Percentiles rank a stretch among this genome's conserved stretches.
Evolutionary conservation across 2,797 vertebrate species (phyloP).

Genomic region (Spea hammondii): DNA sequence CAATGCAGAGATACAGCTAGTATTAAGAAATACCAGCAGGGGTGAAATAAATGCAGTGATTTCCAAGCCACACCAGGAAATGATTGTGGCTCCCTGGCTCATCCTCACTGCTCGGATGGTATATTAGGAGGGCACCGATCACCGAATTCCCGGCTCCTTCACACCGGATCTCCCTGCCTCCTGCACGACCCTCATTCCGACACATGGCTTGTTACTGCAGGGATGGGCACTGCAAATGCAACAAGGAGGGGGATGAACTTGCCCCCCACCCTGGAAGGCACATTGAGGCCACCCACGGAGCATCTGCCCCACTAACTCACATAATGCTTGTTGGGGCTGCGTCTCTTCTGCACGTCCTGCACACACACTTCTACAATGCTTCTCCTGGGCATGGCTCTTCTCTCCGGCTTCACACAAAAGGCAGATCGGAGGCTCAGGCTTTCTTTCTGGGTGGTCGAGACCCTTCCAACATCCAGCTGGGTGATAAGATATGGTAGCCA

Average conservation of each 20-base stretch:
- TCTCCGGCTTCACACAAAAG: constrained; percentile 20
- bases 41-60: not conserved
- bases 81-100: not conserved
- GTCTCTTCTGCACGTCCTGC: constrained; percentile 78
- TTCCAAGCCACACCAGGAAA: not conserved
- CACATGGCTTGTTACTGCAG: not conserved
- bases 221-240: not conserved
- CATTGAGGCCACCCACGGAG: constrained; percentile 1
- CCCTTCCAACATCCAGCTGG: constrained; percentile 25
- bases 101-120: not conserved
- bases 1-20: too few relatives aligned
- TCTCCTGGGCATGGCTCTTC: constrained; percentile 68
- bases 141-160: not conserved
- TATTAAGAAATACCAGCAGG: not conserved
- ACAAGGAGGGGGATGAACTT: not conserved
- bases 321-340: constrained; percentile 78
- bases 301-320: constrained; percentile 61
- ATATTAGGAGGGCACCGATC: not conserved
- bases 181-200: constrained; percentile 4
- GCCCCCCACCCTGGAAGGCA: not conserved
- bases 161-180: not conserved
- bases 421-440: not conserved
- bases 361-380: constrained; percentile 77
- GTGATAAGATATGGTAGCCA: not conserved
- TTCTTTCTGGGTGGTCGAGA: constrained; percentile 4